Evolutionary conservation across 92 coral and sea anemone species (phyloP).

Genomic region (Chrysogorgia sp.): DNA sequence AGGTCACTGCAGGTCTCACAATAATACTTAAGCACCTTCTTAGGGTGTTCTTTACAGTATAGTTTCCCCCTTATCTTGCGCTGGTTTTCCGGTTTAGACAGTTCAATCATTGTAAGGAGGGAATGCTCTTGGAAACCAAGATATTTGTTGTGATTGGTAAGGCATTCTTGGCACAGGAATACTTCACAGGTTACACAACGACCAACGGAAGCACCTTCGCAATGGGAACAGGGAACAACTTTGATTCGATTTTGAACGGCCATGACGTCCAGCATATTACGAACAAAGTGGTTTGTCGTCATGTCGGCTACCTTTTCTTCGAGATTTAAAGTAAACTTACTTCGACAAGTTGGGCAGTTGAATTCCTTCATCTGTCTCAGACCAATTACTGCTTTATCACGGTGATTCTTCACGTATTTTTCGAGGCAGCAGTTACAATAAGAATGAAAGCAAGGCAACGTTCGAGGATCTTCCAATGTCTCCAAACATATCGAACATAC

Average conservation of each 20-base stretch:
- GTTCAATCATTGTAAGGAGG: slow-evolving; percentile 3
- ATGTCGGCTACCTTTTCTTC: slow-evolving; percentile 9
- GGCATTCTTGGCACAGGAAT: slow-evolving; percentile 34
- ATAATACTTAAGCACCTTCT: slow-evolving; percentile 16
- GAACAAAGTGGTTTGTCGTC: slow-evolving; percentile 1
- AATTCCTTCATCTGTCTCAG: not conserved
- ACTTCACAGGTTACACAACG: slow-evolving; percentile 39
- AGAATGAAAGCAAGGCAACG: slow-evolving; percentile 34
- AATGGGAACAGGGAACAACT: slow-evolving; percentile 24
- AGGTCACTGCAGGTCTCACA: slow-evolving; percentile 30
- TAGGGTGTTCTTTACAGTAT: slow-evolving; percentile 13
- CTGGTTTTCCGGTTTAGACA: slow-evolving; percentile 4
- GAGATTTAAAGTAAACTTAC: not conserved
- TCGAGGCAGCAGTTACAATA: slow-evolving; percentile 10
- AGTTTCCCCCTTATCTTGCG: slow-evolving; percentile 17
- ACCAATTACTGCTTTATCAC: not conserved
- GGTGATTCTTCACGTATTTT: slow-evolving; percentile 14
- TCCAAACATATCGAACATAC: slow-evolving; percentile 9
- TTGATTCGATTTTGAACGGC: slow-evolving; percentile 10
- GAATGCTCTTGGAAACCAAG: slow-evolving; percentile 8
- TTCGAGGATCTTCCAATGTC: slow-evolving; percentile 24
- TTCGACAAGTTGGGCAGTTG: slow-evolving; percentile 21
- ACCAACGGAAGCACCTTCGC: slow-evolving; percentile 13
- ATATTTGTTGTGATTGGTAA: slow-evolving; percentile 21
- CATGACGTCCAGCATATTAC: not conserved